Evolutionary conservation across 2,113 vertebrate species (phyloP).

Genomic region (Cyprinus carpio): DNA sequence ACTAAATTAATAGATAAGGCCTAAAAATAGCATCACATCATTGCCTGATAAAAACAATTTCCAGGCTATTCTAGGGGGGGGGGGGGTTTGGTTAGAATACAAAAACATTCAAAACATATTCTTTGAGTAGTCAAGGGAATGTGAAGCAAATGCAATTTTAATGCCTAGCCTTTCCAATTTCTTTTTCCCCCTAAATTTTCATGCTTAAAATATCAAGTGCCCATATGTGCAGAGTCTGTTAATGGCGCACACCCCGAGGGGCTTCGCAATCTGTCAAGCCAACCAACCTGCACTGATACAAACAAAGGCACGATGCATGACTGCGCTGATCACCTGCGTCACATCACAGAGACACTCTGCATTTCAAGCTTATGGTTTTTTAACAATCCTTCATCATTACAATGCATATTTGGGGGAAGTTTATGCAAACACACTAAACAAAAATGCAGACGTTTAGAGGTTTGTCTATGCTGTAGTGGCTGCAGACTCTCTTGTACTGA

Average conservation of each 20-base stretch:
- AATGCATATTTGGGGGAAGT: neutral
- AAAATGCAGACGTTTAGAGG: neutral
- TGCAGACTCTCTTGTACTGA: neutral
- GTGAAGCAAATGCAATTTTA: slow-evolving; percentile 21
- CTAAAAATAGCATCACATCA: neutral
- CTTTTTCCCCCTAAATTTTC: neutral
- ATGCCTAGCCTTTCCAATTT: neutral
- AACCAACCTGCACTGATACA: slow-evolving; percentile 23
- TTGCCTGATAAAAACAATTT: neutral
- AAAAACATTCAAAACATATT: neutral
- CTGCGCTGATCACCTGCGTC: neutral
- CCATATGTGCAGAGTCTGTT: slow-evolving; percentile 23
- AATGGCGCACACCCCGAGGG: neutral
- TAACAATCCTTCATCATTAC: neutral
- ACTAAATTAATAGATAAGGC: neutral
- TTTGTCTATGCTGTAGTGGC: neutral
- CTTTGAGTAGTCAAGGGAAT: slow-evolving; percentile 11
- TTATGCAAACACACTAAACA: neutral
- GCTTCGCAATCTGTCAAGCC: slow-evolving; percentile 25
- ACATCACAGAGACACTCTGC: neutral
- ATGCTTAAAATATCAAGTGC: slow-evolving; percentile 5
- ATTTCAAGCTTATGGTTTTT: neutral
- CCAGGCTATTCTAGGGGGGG: neutral
- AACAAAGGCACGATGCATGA: slow-evolving; percentile 31
- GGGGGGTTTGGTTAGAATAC: neutral